Base-by-base conservation (phyloP, 2,888 invertebrate species). In the Spilarctia lutea region DNA sequence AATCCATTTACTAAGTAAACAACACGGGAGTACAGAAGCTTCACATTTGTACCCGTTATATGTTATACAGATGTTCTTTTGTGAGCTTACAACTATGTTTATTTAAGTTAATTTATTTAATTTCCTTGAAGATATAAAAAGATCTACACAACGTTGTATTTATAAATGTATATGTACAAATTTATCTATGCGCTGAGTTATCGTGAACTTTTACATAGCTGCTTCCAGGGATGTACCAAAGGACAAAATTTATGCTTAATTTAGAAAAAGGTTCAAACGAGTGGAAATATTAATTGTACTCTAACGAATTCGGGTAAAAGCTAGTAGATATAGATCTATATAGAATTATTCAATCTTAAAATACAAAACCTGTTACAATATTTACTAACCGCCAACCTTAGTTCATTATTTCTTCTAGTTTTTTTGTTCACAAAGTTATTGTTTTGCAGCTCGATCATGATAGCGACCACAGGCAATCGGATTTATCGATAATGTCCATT, bases 401-500 rank as follows among this genome's bases (percentile, higher is more conserved):
- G 33, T 75, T 80, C 84, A 79, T 83, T 85, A 83, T 81, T 81
- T 80, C 81, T 83, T 85, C 77, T 79, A 77, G 77, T 27, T 30
- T 66, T 39, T 73, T 76, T 56, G 11, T 24, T 66, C 42, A 81
- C 84, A 86, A 89, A 92, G 91, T 93, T 94, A 94, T 94, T 92
- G 93, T 93, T 93, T 92, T 87, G 89, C 90, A 83, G 85, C 87
- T 79, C 82, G 90, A 94, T 94, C 94, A 88, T 91, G 94, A 94
- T 94, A 93, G 86, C 83, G 81, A 80, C 79, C 81, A 85, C 82
- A 85, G 85, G 85, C 91, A 91, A 93, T 93, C 92, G 92, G 91
- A 91, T 94, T 89, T 89, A 93, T 94, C 94, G 95, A 95, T 94
- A 94, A 91, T 85, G 91, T 90, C 90, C 81, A 76, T 82, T 82